Base-by-base conservation (phyloP, 2,888 invertebrate genomes). In the Seira sanloemensis region DNA sequence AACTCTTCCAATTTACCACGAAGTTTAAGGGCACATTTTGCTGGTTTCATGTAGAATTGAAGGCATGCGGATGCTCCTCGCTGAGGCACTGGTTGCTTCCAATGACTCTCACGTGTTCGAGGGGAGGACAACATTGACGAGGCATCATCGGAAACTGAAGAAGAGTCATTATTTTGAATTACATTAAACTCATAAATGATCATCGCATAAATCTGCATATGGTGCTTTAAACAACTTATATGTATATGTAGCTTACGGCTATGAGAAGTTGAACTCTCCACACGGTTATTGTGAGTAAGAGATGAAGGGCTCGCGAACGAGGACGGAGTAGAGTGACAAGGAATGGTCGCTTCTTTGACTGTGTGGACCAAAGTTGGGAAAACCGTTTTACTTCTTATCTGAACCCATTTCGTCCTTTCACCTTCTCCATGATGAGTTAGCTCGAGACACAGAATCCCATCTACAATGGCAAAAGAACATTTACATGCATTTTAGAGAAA, bases 361-460 rank as follows among this genome's bases (percentile, higher is more conserved):
- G 86, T 62, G 54, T 84, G 84, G 19, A 88, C 85, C 24, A 88
- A 73, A 9, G 83, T 84, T 66, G 96, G 95, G 94, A 96, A 96
- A 92, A 95, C 96, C 83, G 96, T 95, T 92, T 96, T 97, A 90
- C 96, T 94, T 87, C 96, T 96, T 90, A 97, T 96, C 87, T 96
- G 96, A 90, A 97, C 95, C 97, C 97, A 97, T 75, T 96, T 95
- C 76, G 95, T 94, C 90, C 95, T 94, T 91, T 96, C 96, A 85
- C 96, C 96, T 89, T 94, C 93, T 58, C 94, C 93, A 54, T 88
- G 84, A 90, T 95, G 93, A 84, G 94, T 94, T 92, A 97, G 91
- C 92, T 97, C 97, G 93, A 97, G 92, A 90, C 97, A 96, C 91
- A 97, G 96, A 92, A 97, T 96, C 87, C 97, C 97, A 95, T 97